These are phyloP conservation scores for Turdus rufiventris DNA, from an alignment of 2,113 vertebrate genomes.

Conservation along the genomic window DNA sequence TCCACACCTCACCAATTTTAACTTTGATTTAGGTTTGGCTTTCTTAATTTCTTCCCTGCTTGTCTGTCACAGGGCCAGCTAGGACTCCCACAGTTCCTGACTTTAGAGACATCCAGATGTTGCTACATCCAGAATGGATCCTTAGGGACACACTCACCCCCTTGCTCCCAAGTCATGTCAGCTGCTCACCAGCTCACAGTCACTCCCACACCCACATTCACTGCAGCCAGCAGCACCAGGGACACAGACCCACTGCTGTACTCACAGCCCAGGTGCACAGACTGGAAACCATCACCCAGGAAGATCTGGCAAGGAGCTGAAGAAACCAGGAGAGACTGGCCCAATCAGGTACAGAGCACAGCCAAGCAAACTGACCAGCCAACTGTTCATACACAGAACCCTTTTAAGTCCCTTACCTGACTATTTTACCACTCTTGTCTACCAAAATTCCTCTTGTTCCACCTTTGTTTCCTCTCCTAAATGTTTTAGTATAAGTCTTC, in stretches of 20 bases:
- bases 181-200: not conserved
- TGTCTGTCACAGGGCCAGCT: not conserved
- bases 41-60: not conserved
- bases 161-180: not conserved
- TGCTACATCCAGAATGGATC: not conserved
- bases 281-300: not conserved
- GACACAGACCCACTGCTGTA: fast-evolving
- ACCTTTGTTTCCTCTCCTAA: not conserved
- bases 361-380: not conserved
- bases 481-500: not conserved
- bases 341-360: not conserved
- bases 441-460: not conserved
- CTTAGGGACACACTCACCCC: not conserved
- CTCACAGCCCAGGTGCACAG: fast-evolving
- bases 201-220: not conserved
- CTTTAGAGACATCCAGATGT: not conserved
- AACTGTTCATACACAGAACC: not conserved
- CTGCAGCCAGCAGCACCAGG: not conserved
- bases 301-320: not conserved
- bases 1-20: not conserved
- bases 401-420: not conserved
- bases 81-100: not conserved
- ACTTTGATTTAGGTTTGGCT: not conserved
- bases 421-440: not conserved
- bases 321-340: not conserved